Evolutionary conservation across 2,113 vertebrate genomes (phyloP), one percentile per base, ranked within the genome.

Genomic region (Corydoras maculifer): DNA sequence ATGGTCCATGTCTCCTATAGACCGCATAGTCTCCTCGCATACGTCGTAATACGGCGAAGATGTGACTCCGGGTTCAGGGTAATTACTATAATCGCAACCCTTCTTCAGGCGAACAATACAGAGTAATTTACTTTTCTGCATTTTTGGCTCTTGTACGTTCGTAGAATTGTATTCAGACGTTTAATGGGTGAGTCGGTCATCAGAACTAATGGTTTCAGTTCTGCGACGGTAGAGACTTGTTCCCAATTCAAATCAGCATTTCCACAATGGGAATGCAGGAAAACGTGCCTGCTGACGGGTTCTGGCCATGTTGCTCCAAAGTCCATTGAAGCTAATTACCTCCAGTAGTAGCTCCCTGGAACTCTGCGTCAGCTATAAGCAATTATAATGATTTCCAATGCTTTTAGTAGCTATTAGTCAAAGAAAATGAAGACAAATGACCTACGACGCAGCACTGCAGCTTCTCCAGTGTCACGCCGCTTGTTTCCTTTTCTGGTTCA

Each of bases 361-460:
- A 81, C 70, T 49, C 79, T 15, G 35, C n/a, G 66, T 75, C 67
- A 66, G 62, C 25, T 60, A 49, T 48, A 18, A 70, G 51, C 82
- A 83, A 78, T 82, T 61, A 61, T 65, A 82, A 83, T 83, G 77
- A 72, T 78, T 62, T 70, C 58, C 60, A 31, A 54, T 75, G 61
- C 78, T 77, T 49, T 62, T 76, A 77, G 74, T 49, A 49, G 13
- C 54, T 13, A 14, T 53, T 53, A 53, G 51, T 53, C 10, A 53
- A 10, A 64, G 35, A 43, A 43, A 43, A 43, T 43, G 35, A 43
- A 70, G 62, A 15, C 55, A 57, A 70, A 68, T 69, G 78, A 67
- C 75, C 59, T 72, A 31, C 58, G 9, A 32, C 49, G 15, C 18
- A 18, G 58, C 68, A 61, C 54, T 25, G 3, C 4, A 9, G 18